A percentile compares a stretch with the other conserved stretches of the same genome.
Evolutionary conservation across 2,888 invertebrate species (phyloP).

Genomic region (Sinotaia quadrata): DNA sequence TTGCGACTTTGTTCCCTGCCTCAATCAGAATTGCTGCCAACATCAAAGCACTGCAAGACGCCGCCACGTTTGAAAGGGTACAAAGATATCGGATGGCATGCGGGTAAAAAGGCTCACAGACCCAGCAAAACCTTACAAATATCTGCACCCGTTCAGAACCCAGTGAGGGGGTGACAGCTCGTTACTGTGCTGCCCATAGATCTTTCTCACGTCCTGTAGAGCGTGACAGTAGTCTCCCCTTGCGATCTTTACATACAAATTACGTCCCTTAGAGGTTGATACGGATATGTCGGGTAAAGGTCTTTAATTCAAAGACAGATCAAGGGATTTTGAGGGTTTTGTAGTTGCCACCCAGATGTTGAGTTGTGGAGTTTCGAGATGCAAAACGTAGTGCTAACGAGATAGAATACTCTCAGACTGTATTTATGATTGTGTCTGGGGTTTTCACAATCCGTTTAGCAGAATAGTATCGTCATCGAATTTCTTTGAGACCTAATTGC

Average conservation of each 20-base stretch:
- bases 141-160: conserved; percentile 4
- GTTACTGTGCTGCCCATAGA: conserved; percentile 13
- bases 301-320: conserved; percentile 13
- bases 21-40: conserved; percentile 4
- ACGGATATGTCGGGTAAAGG: no score
- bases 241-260: conserved; percentile 5
- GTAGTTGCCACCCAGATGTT: conserved; percentile 12
- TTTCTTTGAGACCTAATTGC: no score
- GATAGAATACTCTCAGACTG: no score
- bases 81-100: conserved; percentile 24
- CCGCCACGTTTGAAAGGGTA: neutral
- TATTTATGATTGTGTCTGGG: no score
- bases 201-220: neutral
- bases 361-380: no score
- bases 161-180: conserved; percentile 28
- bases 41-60: conserved; percentile 17
- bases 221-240: conserved; percentile 15
- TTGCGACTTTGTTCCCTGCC: neutral
- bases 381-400: no score
- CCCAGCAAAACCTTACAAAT: conserved; percentile 9
- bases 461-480: no score
- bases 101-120: conserved; percentile 4
- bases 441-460: no score
- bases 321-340: conserved; percentile 10
- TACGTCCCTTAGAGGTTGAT: conserved; percentile 17